Base-by-base conservation (phyloP, 1,140 invertebrate genomes). In the Phymastichus coffea region DNA sequence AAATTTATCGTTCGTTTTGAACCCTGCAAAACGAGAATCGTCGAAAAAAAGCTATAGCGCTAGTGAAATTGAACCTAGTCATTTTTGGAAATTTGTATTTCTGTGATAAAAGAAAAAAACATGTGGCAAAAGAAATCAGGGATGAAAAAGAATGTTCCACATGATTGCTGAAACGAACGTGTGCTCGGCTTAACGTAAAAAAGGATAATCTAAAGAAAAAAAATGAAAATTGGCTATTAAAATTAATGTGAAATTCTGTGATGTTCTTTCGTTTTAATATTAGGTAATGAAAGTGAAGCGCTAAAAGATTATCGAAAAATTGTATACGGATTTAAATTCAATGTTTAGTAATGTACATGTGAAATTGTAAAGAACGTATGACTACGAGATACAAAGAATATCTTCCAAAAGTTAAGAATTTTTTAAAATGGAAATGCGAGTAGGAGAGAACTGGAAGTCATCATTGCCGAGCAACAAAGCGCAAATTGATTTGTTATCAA, bases 191-290 rank as follows among this genome's bases (percentile, higher is more conserved):
- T 17, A 26, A 4, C 30, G 35, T 19, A 43, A 38, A 37, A 52
- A 62, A 64, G 22, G 60, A 58, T 35, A 20, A 61, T 44, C 28
- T 57, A 41, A 49, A 60, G 35, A 19, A 22, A 53, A 60, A 52
- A n/a, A n/a, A n/a, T n/a, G n/a, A 47, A 52, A 66, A 68, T 71
- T 66, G 66, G 68, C 63, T 68, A 63, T 66, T 15, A 66, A 63
- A 56, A 62, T n/a, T n/a, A n/a, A n/a, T 57, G 68, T 68, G 61
- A 77, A 80, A 75, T 79, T 79, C 78, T 80, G 78, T 80, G 78
- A 80, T 80, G 77, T 78, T 68, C 71, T 80, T 78, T 70, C 71
- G 70, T 80, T 71, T 73, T 62, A 66, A 74, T 73, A 69, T 70
- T 77, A 74, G 64, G 67, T 66, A 69, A 68, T 43, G 46, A 55